phyloP scores from a whole-genome alignment of 2,888 invertebrate genomes.

The Masnerella sp. region DNA sequence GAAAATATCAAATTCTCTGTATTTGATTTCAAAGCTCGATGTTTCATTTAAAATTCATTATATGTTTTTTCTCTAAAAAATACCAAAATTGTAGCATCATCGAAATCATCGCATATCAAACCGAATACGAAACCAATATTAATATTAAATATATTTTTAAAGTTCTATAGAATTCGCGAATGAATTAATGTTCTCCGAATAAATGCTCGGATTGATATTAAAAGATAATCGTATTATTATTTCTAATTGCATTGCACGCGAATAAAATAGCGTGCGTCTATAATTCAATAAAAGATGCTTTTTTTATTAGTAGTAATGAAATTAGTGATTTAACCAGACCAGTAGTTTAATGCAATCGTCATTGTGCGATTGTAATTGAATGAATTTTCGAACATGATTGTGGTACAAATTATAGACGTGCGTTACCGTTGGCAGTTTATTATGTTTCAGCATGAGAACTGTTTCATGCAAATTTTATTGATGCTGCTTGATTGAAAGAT shows the following conservation, averaged over 20 bases:
- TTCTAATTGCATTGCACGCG: not conserved
- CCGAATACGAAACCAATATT: no score
- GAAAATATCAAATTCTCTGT: no score
- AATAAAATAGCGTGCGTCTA: not conserved
- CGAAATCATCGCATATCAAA: no score
- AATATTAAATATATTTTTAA: no score
- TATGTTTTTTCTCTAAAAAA: no score
- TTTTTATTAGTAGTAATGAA: no score
- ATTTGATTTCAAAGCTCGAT: no score
- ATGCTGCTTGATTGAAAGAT: conserved; percentile 47
- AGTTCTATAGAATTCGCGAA: no score
- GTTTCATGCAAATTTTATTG: conserved; percentile 52
- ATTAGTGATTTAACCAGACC: conserved; percentile 28
- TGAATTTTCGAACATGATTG: conserved; percentile 56
- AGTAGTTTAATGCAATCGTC: conserved; percentile 42
- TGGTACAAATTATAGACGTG: conserved; percentile 53
- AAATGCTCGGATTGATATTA: no score
- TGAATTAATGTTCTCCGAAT: no score
- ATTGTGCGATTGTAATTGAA: conserved; percentile 53
- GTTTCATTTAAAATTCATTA: no score
- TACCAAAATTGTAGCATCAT: no score
- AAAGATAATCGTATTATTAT: not conserved
- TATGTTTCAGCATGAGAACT: conserved; percentile 50
- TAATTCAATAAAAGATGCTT: not conserved
- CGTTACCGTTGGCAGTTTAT: conserved; percentile 56